These are phyloP conservation scores for Arbacia lixula DNA, from an alignment of 53 echinoderm and acorn worm species.

Conservation along the genomic window DNA sequence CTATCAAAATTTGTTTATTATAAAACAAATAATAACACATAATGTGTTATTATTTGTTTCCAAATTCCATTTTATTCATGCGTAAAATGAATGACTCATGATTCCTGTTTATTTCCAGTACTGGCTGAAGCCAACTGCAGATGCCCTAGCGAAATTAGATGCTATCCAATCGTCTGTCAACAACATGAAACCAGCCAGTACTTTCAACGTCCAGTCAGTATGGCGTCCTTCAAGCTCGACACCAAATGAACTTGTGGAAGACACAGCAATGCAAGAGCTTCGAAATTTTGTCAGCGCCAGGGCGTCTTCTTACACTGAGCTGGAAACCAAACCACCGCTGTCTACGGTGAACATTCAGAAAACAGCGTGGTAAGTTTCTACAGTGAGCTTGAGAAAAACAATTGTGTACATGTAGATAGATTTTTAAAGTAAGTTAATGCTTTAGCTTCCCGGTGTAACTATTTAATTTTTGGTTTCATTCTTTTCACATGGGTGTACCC, in stretches of 20 bases:
- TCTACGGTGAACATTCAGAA: constrained; percentile 57
- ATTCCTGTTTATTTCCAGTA: constrained; percentile 38
- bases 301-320: constrained; percentile 62
- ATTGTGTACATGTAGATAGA: too few relatives aligned
- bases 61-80: not conserved
- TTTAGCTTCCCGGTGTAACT: too few relatives aligned
- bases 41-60: too few relatives aligned
- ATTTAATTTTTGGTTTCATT: too few relatives aligned
- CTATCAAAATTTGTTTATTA: too few relatives aligned
- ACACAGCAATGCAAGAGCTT: too few relatives aligned
- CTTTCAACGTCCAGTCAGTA: constrained; percentile 31
- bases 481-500: too few relatives aligned
- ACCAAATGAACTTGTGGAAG: too few relatives aligned
- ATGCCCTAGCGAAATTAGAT: constrained; percentile 68
- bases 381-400: too few relatives aligned
- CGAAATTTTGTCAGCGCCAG: not conserved
- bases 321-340: constrained; percentile 75
- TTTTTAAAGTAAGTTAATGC: too few relatives aligned
- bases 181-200: constrained; percentile 58
- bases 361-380: constrained; percentile 65
- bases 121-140: constrained; percentile 67
- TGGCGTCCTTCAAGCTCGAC: constrained; percentile 4
- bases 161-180: constrained; percentile 65
- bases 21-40: too few relatives aligned
- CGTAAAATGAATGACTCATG: not conserved